phyloP scores from a whole-genome alignment of 2,888 invertebrate genomes.

The Cylindroiulus punctatus region DNA sequence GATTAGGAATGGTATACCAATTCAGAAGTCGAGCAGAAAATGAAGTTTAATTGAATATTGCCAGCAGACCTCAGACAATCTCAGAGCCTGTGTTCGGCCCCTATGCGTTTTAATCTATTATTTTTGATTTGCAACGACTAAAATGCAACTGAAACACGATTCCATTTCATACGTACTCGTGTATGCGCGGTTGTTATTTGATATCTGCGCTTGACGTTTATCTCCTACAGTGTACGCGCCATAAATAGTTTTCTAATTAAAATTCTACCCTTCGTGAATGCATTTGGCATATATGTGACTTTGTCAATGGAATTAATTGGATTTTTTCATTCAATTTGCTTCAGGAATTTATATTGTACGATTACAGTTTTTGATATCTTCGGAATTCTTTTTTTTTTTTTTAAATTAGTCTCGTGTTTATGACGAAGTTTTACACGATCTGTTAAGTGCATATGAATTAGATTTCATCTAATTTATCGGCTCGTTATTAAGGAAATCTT shows the following conservation, averaged over 20 bases:
- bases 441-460: neutral
- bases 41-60: slow-evolving; percentile 40
- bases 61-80: neutral
- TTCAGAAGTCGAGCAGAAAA: slow-evolving; percentile 17
- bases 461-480: neutral
- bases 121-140: slow-evolving; percentile 44
- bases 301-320: slow-evolving; percentile 43
- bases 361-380: slow-evolving; percentile 40
- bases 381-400: slow-evolving; percentile 30
- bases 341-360: slow-evolving; percentile 23
- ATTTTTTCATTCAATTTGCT: slow-evolving; percentile 47
- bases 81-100: neutral
- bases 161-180: neutral
- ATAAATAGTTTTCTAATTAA: slow-evolving; percentile 47
- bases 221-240: neutral
- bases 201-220: slow-evolving; percentile 37
- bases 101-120: slow-evolving; percentile 1
- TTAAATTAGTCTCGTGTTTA: slow-evolving; percentile 11
- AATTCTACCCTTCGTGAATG: slow-evolving; percentile 38
- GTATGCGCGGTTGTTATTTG: slow-evolving; percentile 8
- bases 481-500: neutral
- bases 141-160: slow-evolving; percentile 28
- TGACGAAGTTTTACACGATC: slow-evolving; percentile 27
- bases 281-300: slow-evolving; percentile 40
- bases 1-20: slow-evolving; percentile 39